phyloP scores from a whole-genome alignment of 2,888 invertebrate genomes.

The Schrankia costaestrigalis region DNA sequence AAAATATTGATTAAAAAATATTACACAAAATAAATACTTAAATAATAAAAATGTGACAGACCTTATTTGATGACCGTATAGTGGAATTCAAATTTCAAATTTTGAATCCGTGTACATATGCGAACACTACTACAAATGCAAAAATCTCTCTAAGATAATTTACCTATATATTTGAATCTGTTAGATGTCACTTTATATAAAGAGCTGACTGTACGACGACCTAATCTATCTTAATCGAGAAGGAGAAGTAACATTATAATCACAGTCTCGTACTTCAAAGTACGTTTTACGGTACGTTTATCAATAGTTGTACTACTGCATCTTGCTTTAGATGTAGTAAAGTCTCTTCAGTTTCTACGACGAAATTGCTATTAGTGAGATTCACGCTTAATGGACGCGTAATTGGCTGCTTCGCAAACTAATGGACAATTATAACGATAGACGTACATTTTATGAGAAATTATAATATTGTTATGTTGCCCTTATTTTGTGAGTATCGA shows the following conservation, averaged over 20 bases:
- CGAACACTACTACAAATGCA: no score
- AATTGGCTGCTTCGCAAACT: slow-evolving; percentile 76
- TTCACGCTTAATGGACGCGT: slow-evolving; percentile 74
- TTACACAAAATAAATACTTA: no score
- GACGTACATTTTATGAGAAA: slow-evolving; percentile 53
- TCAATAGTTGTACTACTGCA: slow-evolving; percentile 13
- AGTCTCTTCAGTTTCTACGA: slow-evolving; percentile 49
- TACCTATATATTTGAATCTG: no score
- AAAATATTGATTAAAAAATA: no score
- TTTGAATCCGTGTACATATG: no score
- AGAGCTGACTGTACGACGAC: no score
- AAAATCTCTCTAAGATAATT: no score
- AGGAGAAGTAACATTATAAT: neutral
- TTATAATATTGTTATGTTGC: slow-evolving; percentile 47
- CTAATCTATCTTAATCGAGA: no score
- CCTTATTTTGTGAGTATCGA: slow-evolving; percentile 19
- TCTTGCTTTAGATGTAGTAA: slow-evolving; percentile 9
- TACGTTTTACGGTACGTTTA: neutral
- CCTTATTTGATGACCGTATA: no score
- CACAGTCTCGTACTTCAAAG: neutral
- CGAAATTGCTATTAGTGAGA: slow-evolving; percentile 74
- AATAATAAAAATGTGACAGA: no score
- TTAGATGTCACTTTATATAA: no score
- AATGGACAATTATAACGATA: slow-evolving; percentile 74
- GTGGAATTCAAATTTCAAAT: no score